These are phyloP conservation scores for Menura novaehollandiae DNA, from an alignment of 2,113 vertebrate species.

Conservation along the genomic window DNA sequence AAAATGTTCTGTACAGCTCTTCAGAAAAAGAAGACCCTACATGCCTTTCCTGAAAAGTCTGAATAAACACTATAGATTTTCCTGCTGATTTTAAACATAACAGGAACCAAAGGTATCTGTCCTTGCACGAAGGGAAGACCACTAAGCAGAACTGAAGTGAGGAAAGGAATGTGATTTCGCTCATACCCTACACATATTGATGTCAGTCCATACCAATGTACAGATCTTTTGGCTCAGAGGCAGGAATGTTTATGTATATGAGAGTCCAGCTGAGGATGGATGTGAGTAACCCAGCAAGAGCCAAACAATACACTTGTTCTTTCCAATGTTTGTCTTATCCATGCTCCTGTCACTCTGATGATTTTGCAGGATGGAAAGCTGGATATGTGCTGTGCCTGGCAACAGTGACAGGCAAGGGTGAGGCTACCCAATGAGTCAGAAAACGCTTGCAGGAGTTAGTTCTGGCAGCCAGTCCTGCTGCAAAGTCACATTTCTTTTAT, in stretches of 20 bases:
- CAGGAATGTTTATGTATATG: not conserved
- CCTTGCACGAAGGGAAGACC: not conserved
- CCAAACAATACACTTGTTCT: not conserved
- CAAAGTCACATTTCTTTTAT: not conserved
- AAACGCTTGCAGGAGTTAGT: not conserved
- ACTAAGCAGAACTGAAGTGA: not conserved
- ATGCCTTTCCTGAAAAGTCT: not conserved
- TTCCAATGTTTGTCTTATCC: not conserved
- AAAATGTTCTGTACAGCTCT: not conserved
- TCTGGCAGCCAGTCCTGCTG: not conserved
- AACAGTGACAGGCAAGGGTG: not conserved
- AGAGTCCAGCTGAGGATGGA: not conserved
- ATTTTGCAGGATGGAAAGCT: not conserved
- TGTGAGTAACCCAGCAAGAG: not conserved
- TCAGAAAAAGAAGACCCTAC: not conserved
- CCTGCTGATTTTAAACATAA: not conserved
- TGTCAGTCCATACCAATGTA: accelerated
- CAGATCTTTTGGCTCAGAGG: not conserved
- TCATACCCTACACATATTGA: not conserved
- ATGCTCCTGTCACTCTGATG: not conserved
- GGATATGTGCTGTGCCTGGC: not conserved
- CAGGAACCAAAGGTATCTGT: not conserved
- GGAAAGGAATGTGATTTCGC: not conserved
- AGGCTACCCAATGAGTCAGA: not conserved
- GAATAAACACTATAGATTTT: not conserved